phyloP scores from a whole-genome alignment of 2,113 vertebrate species.

The Tretioscincus oriximinensis region DNA sequence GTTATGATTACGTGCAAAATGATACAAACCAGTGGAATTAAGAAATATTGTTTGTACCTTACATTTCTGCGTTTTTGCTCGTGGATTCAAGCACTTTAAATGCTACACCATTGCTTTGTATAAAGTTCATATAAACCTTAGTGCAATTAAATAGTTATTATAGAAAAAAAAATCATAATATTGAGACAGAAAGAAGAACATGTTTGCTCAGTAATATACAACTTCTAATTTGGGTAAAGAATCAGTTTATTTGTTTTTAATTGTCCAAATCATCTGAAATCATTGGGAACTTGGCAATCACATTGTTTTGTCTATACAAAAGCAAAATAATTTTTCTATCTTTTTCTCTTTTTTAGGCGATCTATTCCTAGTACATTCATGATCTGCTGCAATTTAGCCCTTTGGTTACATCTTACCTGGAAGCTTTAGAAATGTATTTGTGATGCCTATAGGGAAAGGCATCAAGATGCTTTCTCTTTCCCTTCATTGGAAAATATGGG shows the following conservation, averaged over 20 bases:
- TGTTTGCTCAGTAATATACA: background rate
- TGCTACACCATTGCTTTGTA: background rate
- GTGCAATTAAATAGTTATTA: background rate
- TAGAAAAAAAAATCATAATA: background rate
- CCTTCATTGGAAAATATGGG: slow-evolving; percentile 16
- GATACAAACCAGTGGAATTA: background rate
- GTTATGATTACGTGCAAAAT: background rate
- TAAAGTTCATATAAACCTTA: background rate
- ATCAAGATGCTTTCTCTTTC: background rate
- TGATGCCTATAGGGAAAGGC: background rate
- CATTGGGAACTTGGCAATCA: slow-evolving; percentile 1
- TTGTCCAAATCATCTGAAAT: slow-evolving; percentile 1
- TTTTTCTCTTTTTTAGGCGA: background rate
- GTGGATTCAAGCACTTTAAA: background rate
- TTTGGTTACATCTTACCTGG: slow-evolving; percentile 5
- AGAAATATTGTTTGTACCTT: background rate
- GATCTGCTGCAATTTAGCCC: slow-evolving; percentile 11
- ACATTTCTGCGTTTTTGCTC: background rate
- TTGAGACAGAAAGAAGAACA: background rate
- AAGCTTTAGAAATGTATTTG: slow-evolving; percentile 11
- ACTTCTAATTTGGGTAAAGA: background rate
- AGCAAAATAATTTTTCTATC: background rate
- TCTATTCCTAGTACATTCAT: slow-evolving; percentile 13
- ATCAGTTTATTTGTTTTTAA: slow-evolving; percentile 12
- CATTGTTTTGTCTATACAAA: slow-evolving; percentile 16